Percentiles rank a stretch among this genome's conserved stretches.
Conservation (phyloP, 2,797 vertebrate species). For the Clarias pachynema region DNA sequence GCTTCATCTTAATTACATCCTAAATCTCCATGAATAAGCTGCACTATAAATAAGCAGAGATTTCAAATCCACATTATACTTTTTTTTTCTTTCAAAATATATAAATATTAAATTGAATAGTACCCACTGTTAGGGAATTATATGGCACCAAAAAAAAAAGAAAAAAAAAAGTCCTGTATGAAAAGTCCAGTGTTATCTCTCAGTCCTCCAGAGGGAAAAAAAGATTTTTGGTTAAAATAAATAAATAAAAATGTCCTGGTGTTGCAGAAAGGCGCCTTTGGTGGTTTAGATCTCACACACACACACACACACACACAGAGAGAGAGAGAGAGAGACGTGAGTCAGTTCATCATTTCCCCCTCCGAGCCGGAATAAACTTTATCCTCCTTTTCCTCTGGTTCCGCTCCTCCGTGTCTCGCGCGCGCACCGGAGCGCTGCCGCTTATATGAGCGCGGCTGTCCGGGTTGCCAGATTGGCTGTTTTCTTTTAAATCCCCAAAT, state of each 20-base stretch:
- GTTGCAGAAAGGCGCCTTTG: conserved; percentile 13
- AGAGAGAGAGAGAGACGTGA: background rate
- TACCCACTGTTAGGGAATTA: conserved; percentile 17
- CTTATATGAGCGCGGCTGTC: conserved; percentile 6
- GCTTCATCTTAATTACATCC: background rate
- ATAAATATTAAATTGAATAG: conserved; percentile 4
- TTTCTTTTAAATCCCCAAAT: no score
- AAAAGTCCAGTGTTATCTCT: conserved; percentile 17
- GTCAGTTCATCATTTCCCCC: background rate
- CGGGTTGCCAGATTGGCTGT: conserved; percentile 14
- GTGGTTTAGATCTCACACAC: background rate
- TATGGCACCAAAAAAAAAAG: background rate
- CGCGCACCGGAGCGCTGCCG: background rate
- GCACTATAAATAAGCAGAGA: conserved; percentile 8
- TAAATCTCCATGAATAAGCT: background rate
- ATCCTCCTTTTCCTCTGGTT: conserved; percentile 2
- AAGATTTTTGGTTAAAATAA: no score
- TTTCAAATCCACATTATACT: background rate
- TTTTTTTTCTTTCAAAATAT: background rate
- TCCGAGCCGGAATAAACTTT: background rate
- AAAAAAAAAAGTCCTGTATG: background rate
- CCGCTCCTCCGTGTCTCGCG: conserved; percentile 1
- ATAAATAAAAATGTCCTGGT: background rate
- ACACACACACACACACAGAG: background rate
- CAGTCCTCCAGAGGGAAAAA: background rate